Percentiles rank a stretch among this genome's conserved stretches.
phyloP scores from a whole-genome alignment of 1,140 invertebrate genomes.

The Temnothorax curvispinosus region DNA sequence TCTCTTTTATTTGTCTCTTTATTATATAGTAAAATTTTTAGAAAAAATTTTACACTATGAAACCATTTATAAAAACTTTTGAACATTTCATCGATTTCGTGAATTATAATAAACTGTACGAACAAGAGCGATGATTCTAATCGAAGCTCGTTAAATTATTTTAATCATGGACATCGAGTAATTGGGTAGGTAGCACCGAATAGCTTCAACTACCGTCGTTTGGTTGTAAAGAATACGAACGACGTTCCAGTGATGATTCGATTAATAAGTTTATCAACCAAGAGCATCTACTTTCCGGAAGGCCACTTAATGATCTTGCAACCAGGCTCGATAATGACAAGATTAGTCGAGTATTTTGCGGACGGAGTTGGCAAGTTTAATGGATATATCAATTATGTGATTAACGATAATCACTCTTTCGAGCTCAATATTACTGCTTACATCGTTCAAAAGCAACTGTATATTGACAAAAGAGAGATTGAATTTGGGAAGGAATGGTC shows the following conservation, averaged over 20 bases:
- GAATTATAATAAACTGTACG: not conserved
- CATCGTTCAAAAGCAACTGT: constrained; percentile 72
- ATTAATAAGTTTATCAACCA: constrained; percentile 38
- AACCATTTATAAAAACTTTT: not conserved
- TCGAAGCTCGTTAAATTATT: constrained; percentile 8
- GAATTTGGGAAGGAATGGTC: constrained; percentile 56
- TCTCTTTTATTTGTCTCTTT: not conserved
- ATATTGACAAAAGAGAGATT: constrained; percentile 56
- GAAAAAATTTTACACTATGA: not conserved
- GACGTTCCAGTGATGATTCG: constrained; percentile 71
- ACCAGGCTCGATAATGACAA: constrained; percentile 23
- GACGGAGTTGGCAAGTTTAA: constrained; percentile 66
- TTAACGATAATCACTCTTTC: constrained; percentile 77
- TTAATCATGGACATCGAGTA: not conserved
- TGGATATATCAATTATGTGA: constrained; percentile 73
- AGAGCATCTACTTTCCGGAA: constrained; percentile 60
- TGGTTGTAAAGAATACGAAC: constrained; percentile 73
- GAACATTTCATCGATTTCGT: not conserved
- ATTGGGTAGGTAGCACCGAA: constrained; percentile 64
- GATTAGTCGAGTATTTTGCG: constrained; percentile 63
- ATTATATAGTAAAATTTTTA: not conserved
- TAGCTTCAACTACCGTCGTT: constrained; percentile 59
- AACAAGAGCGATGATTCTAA: not conserved
- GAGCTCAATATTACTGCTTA: constrained; percentile 73
- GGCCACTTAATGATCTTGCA: constrained; percentile 57